Percentiles rank a stretch among this genome's conserved stretches.
Conservation (phyloP, 2,797 vertebrate species). For the Lutjanus campechanus region DNA sequence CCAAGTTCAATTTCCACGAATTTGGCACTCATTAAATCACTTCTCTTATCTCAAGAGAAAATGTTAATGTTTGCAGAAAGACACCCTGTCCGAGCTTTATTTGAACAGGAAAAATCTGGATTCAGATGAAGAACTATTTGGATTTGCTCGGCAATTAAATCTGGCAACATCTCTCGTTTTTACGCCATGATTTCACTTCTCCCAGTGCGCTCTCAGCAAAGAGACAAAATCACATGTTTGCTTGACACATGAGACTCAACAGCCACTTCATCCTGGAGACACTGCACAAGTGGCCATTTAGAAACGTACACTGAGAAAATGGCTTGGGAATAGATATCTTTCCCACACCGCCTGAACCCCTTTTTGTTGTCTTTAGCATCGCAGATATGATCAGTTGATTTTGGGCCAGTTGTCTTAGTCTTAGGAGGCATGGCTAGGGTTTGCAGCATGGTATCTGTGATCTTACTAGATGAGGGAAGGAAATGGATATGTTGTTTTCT, state of each 20-base stretch:
- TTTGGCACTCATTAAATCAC: not conserved
- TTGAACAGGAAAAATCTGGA: not conserved
- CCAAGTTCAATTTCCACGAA: not conserved
- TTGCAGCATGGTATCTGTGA: slow-evolving; percentile 58
- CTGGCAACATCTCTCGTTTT: not conserved
- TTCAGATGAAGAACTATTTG: not conserved
- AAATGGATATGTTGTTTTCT: slow-evolving; percentile 77
- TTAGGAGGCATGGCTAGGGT: slow-evolving; percentile 54
- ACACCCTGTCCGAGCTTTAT: not conserved
- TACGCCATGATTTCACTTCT: slow-evolving; percentile 43
- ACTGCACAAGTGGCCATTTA: slow-evolving; percentile 47
- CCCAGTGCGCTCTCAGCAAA: slow-evolving; percentile 26
- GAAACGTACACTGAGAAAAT: slow-evolving; percentile 41
- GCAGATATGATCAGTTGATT: slow-evolving; percentile 73
- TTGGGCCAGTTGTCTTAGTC: slow-evolving; percentile 62
- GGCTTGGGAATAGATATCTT: slow-evolving; percentile 60
- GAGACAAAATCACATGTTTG: slow-evolving; percentile 42
- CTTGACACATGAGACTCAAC: slow-evolving; percentile 34
- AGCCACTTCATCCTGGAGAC: slow-evolving; percentile 40
- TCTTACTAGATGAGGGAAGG: slow-evolving; percentile 54
- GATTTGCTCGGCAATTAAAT: slow-evolving; percentile 4
- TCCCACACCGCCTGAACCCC: slow-evolving; percentile 66
- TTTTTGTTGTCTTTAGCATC: slow-evolving; percentile 71
- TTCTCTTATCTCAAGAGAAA: not conserved
- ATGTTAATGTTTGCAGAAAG: not conserved